Conservation (phyloP, 1,140 invertebrate genomes). For the Aphidius gifuensis region DNA sequence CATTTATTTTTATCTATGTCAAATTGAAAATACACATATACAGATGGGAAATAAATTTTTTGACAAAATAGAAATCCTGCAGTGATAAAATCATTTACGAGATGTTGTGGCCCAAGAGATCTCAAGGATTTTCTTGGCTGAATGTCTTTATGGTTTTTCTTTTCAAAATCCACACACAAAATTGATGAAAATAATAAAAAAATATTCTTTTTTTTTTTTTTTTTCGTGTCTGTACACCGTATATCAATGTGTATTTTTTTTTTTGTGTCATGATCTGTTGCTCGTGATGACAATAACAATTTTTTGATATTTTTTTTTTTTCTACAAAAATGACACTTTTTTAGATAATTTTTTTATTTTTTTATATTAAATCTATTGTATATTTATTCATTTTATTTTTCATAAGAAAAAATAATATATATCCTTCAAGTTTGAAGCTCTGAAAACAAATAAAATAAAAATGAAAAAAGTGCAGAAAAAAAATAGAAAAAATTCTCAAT, state of each 20-base stretch:
- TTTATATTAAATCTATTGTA: too few species aligned
- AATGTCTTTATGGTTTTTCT: slow-evolving; percentile 19
- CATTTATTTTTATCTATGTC: too few species aligned
- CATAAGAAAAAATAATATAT: neutral
- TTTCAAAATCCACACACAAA: slow-evolving; percentile 6
- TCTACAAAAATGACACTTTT: neutral
- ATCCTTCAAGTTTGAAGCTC: neutral
- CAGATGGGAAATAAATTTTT: too few species aligned
- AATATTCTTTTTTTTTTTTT: neutral
- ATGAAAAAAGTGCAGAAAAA: neutral
- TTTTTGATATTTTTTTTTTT: slow-evolving; percentile 1
- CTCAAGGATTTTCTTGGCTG: slow-evolving; percentile 21
- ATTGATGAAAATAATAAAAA: neutral
- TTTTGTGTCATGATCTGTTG: neutral
- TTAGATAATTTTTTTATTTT: too few species aligned
- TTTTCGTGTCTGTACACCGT: slow-evolving; percentile 12
- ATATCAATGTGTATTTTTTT: slow-evolving; percentile 15
- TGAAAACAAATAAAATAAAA: neutral
- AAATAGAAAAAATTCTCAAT: neutral
- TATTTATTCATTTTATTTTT: too few species aligned
- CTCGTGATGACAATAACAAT: slow-evolving; percentile 20
- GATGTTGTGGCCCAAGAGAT: slow-evolving; percentile 15
- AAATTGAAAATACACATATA: too few species aligned
- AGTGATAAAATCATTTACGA: slow-evolving; percentile 25
- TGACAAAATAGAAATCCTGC: slow-evolving; percentile 20